Conservation (phyloP, 1,140 invertebrate species). For the Rhagoletis pomonella region DNA sequence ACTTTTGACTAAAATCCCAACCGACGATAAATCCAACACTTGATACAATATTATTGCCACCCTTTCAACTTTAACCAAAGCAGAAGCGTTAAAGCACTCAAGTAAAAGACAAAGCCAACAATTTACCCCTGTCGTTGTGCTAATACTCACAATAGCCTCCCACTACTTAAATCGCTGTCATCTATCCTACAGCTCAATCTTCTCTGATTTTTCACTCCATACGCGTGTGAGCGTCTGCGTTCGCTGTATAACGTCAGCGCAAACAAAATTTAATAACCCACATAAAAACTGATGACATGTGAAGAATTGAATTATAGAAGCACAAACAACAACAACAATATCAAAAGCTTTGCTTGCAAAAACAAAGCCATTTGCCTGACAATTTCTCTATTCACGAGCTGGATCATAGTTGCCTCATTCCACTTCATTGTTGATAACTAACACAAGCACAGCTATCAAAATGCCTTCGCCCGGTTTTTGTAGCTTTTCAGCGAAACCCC, state of each 20-base stretch:
- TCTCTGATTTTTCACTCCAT: neutral
- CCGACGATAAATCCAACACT: slow-evolving; percentile 8
- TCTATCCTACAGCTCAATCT: neutral
- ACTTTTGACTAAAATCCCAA: slow-evolving; percentile 1
- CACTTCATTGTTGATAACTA: neutral
- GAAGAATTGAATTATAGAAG: slow-evolving; percentile 50
- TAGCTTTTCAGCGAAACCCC: neutral
- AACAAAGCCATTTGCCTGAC: slow-evolving; percentile 1
- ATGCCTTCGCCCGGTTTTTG: neutral
- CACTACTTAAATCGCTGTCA: neutral
- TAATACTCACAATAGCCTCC: slow-evolving; percentile 1
- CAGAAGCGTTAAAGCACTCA: slow-evolving; percentile 23
- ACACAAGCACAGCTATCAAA: neutral
- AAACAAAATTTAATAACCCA: slow-evolving; percentile 50
- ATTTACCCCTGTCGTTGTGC: neutral
- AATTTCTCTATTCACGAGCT: slow-evolving; percentile 36
- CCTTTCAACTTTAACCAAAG: neutral
- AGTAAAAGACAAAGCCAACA: slow-evolving; percentile 29
- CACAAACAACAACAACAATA: slow-evolving; percentile 46
- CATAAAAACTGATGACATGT: slow-evolving; percentile 52
- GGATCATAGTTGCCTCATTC: slow-evolving; percentile 14
- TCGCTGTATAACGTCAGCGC: slow-evolving; percentile 10
- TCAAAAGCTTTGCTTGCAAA: neutral
- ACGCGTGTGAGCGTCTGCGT: neutral
- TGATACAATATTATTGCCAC: slow-evolving; percentile 31